phyloP scores from a whole-genome alignment of 2,797 vertebrate genomes.

The Neostethus bicornis region DNA sequence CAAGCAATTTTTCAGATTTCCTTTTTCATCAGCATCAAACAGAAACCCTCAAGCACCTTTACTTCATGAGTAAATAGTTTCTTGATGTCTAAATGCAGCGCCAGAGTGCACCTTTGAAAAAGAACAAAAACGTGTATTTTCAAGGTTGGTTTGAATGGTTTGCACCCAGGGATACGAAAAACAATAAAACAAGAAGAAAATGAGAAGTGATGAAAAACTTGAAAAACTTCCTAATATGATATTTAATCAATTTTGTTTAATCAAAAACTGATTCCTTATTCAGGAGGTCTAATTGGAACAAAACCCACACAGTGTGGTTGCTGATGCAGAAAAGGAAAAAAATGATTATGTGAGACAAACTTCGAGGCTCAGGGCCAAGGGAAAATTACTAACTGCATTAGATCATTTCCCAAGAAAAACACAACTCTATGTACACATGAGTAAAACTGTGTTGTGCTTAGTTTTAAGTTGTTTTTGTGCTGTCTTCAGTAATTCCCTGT shows the following conservation, averaged over 20 bases:
- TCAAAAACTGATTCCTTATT: constrained; percentile 81
- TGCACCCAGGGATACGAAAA: constrained; percentile 25
- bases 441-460: constrained; percentile 1
- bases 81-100: constrained; percentile 42
- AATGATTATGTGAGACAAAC: constrained; percentile 41
- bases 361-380: constrained; percentile 38
- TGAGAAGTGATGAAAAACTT: constrained; percentile 19
- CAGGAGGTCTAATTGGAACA: constrained; percentile 76
- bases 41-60: constrained; percentile 43
- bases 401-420: constrained; percentile 40
- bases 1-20: constrained; percentile 41
- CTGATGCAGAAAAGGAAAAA: constrained; percentile 39
- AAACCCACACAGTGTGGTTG: constrained; percentile 37
- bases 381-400: constrained; percentile 38
- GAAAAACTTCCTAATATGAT: constrained; percentile 65
- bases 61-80: constrained; percentile 50
- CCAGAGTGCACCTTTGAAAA: constrained; percentile 22
- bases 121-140: constrained; percentile 27
- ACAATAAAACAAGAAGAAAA: constrained; percentile 21
- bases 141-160: constrained; percentile 37
- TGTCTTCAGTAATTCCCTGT: no score
- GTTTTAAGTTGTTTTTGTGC: no score
- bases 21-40: constrained; percentile 51
- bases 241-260: constrained; percentile 87
- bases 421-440: constrained; percentile 11